Percentiles rank a stretch among this genome's conserved stretches.
These are phyloP conservation scores for Diarsia rubi DNA, from an alignment of 2,888 invertebrate genomes.

Conservation along the genomic window DNA sequence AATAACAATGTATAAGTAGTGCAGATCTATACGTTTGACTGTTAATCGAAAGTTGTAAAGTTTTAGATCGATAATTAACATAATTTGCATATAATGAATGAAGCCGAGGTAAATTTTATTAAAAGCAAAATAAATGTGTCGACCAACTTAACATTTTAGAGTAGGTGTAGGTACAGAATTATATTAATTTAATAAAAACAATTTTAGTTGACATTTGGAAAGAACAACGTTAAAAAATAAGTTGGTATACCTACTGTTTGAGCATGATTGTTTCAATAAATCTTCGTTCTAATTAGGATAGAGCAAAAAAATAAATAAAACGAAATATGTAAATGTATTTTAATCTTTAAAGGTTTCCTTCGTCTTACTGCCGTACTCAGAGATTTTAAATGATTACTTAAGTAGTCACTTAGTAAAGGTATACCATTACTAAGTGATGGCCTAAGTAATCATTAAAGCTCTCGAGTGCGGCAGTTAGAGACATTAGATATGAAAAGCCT, in stretches of 20 bases:
- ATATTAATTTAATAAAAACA: neutral
- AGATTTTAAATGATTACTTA: too few species aligned
- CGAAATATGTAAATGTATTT: neutral
- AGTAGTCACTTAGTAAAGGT: too few species aligned
- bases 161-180: too few species aligned
- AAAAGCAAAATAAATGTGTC: neutral
- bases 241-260: neutral
- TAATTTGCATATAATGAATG: neutral
- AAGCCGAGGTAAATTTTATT: too few species aligned
- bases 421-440: too few species aligned
- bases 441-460: too few species aligned
- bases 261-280: neutral
- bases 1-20: neutral
- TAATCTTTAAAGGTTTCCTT: neutral
- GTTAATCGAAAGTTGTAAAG: neutral
- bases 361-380: too few species aligned
- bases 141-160: neutral
- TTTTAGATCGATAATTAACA: neutral
- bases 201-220: neutral
- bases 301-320: neutral
- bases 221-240: neutral
- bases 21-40: neutral
- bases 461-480: too few species aligned
- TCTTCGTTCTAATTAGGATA: neutral
- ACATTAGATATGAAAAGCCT: neutral